These are phyloP conservation scores for Calyptomena viridis DNA, from an alignment of 2,113 vertebrate genomes.

Conservation along the genomic window DNA sequence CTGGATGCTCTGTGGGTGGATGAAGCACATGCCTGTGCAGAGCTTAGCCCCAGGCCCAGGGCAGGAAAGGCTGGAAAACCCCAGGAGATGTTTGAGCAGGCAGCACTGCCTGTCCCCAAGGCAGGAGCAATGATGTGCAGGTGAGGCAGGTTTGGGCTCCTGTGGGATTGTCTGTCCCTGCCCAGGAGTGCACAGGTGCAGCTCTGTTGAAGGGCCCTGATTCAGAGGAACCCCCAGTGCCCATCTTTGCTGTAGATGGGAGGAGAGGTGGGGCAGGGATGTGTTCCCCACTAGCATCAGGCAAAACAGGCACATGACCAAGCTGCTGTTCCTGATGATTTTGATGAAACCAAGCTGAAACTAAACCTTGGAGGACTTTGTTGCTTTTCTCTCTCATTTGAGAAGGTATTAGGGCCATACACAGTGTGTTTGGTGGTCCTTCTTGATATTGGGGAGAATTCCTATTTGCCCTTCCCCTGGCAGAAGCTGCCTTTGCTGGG, in stretches of 20 bases:
- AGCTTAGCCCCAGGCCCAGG: not conserved
- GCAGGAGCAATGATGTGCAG: fast-evolving
- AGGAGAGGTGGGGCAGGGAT: not conserved
- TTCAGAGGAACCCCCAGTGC: no score
- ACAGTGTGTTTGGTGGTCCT: not conserved
- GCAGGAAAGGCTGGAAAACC: not conserved
- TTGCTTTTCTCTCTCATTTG: not conserved
- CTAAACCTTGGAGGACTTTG: not conserved
- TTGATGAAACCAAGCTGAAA: not conserved
- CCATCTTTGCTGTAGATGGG: not conserved
- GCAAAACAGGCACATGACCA: not conserved
- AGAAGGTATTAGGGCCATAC: not conserved
- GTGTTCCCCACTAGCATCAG: not conserved
- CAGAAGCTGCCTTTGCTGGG: not conserved
- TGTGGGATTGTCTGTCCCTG: not conserved
- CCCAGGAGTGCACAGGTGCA: not conserved
- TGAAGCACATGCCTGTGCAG: not conserved
- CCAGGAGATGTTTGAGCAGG: fast-evolving
- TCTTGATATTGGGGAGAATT: not conserved
- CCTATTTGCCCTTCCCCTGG: not conserved
- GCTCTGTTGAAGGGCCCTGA: not conserved
- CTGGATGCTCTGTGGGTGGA: not conserved
- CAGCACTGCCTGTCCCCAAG: not conserved
- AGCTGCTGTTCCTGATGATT: not conserved
- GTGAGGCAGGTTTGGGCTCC: not conserved